phyloP scores from a whole-genome alignment of 2,888 invertebrate species.

The Nebria salina region DNA sequence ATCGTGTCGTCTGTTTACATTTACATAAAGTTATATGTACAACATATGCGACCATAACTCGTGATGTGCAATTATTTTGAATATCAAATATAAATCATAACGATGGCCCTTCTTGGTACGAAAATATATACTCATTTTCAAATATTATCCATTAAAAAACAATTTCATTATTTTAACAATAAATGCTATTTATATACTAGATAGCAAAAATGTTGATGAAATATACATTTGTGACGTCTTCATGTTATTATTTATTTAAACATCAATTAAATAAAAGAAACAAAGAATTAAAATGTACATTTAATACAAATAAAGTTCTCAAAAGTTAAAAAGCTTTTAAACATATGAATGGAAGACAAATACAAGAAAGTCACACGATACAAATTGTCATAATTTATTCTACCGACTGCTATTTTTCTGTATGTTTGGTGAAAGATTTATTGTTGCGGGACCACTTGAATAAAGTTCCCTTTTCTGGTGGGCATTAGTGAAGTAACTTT shows the following conservation, averaged over 20 bases:
- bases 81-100: conserved; percentile 3
- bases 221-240: too few relatives aligned
- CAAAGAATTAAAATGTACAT: too few relatives aligned
- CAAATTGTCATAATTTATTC: not conserved
- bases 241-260: too few relatives aligned
- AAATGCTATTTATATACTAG: not conserved
- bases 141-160: not conserved
- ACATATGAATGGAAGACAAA: not conserved
- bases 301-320: too few relatives aligned
- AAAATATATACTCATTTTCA: too few relatives aligned
- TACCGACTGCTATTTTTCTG: not conserved
- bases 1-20: conserved; percentile 24
- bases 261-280: too few relatives aligned
- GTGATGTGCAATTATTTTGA: conserved; percentile 40
- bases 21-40: conserved; percentile 42
- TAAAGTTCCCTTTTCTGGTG: not conserved
- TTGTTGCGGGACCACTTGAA: not conserved
- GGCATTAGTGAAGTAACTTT: not conserved
- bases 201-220: too few relatives aligned
- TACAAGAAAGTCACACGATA: not conserved
- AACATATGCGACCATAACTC: conserved; percentile 40
- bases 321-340: too few relatives aligned
- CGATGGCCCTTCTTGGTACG: not conserved
- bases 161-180: not conserved
- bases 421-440: not conserved